Evolutionary conservation across 2,888 invertebrate species (phyloP), one percentile per base, ranked within the genome.

Genomic region (Microplitis deprimator): DNA sequence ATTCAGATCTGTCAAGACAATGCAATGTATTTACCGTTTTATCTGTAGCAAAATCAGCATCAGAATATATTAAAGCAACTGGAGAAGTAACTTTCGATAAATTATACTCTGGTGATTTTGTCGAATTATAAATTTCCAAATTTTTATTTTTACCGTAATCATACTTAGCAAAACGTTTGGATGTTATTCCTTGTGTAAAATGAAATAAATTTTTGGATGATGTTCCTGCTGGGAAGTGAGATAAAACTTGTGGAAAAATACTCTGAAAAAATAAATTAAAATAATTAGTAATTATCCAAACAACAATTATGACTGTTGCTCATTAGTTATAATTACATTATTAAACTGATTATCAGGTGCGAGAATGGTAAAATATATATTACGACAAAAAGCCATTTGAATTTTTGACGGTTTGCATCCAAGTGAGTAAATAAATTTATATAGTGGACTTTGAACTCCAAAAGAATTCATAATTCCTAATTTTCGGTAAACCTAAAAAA

Each of bases 1-100:
- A 4, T 29, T 29, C 29, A 62, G 7, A 62, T 62, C 17, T 17
- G 8, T 62, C 16, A 3, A 17, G 1, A 6, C 5, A 62, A 50
- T 50, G 10, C 13, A 10, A 1, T 17, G 38, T 71, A 85, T 87
- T 87, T 89, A 92, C 92, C 80, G 86, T 84, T 39, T 92, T 91
- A 83, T 93, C 93, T 0, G 95, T 92, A 1, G 96, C 89, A 93
- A 93, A 94, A 88, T 96, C 97, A 82, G 95, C 94, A 59, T 93
- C 90, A 1, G 93, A 92, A 84, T 93, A 94, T 81, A 94, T 93
- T 59, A 96, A 85, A 60, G 93, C 93, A 3, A 94, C 83, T 0
- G 95, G 94, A 16, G 93, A 89, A 6, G 92, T 91, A 69, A 95
- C 92, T 77, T 92, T 92, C n/a, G 91, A 89, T 8, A 95, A 50